Base-by-base conservation (phyloP, 2,113 vertebrate genomes). In the Sphyrna mokarran region DNA sequence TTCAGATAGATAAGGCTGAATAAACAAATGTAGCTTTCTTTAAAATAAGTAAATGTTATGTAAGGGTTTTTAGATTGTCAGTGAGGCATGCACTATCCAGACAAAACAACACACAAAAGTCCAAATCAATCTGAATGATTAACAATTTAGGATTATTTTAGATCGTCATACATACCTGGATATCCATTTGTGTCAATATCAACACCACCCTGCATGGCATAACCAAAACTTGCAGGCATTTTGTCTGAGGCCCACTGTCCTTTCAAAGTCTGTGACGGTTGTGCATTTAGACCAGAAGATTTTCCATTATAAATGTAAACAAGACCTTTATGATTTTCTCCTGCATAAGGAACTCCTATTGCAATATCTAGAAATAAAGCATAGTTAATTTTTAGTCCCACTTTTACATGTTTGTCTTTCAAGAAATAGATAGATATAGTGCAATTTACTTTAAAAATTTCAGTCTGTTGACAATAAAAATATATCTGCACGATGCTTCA, bases 231-330 rank as follows among this genome's bases (percentile, higher is more conserved):
- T 16, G 99, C 97, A 0, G 99, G 99, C 98, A 99, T 99, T 61
- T 97, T 97, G 96, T 97, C 97, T 95, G 98, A 98, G 0, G 98
- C 98, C 99, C 99, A 99, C 91, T 97, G 98, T 1, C 99, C 99
- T 97, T 98, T 97, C 0, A 99, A 98, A 87, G 98, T 86, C 78
- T 99, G 99, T 23, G 99, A 99, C 0, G 98, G 97, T 0, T 97
- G 33, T 0, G 96, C 11, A 90, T 98, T 98, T 9, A 98, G 97
- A 10, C 99, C 99, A 3, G 89, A 96, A 0, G 97, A 86, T 96
- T 98, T 96, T n/a, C 99, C 99, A 18, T 99, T 99, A 96, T 99
- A 98, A 97, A 99, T 99, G 95, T 99, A 99, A 94, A 99, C 98
- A 80, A 98, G 95, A 5, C 99, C 99, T 43, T 97, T 97, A 90